These are phyloP conservation scores for Lepidocolaptes lacrymiger DNA, from an alignment of 2,797 vertebrate genomes.

Conservation along the genomic window DNA sequence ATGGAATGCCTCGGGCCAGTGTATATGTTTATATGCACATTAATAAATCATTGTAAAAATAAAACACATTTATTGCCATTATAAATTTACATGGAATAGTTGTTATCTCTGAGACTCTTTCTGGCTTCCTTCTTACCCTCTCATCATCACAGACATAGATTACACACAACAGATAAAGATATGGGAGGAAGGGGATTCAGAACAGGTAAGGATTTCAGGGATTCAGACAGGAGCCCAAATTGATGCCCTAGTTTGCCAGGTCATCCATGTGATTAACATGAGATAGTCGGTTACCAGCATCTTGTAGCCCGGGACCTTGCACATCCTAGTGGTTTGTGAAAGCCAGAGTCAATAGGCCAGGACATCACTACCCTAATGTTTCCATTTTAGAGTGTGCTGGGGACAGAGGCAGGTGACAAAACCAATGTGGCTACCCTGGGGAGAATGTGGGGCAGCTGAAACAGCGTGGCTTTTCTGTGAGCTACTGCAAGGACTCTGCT, in stretches of 20 bases:
- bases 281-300: background rate
- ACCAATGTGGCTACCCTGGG: background rate
- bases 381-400: background rate
- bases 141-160: background rate
- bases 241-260: background rate
- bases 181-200: background rate
- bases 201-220: background rate
- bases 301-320: background rate
- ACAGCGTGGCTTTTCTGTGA: background rate
- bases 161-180: background rate
- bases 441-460: background rate
- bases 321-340: fast-evolving
- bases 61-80: constrained; percentile 55
- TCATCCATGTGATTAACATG: background rate
- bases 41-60: constrained; percentile 72
- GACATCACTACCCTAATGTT: background rate
- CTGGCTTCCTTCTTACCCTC: background rate
- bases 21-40: constrained; percentile 63
- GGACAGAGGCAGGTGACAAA: background rate
- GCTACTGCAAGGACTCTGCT: background rate
- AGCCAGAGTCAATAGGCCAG: background rate
- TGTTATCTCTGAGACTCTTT: constrained; percentile 17
- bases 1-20: constrained; percentile 26
- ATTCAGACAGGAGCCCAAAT: background rate
- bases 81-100: constrained; percentile 63